Conservation (phyloP, 2,113 vertebrate species). For the Clupea harengus region DNA sequence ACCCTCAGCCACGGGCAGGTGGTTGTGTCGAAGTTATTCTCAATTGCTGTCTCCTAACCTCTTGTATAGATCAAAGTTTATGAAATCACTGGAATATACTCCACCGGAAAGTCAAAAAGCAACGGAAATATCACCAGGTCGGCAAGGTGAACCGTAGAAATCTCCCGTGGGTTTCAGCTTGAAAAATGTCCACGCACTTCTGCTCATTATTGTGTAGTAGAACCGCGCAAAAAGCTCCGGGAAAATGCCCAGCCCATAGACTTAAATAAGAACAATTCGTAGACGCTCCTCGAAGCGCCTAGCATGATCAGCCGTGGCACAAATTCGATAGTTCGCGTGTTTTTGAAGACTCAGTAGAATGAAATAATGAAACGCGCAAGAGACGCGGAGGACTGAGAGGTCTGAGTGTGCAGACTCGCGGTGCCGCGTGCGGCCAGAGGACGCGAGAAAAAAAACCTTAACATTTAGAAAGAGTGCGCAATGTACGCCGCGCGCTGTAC, state of each 20-base stretch:
- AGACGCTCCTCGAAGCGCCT: conserved; percentile 24
- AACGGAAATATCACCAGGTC: conserved; percentile 38
- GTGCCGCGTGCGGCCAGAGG: conserved; percentile 22
- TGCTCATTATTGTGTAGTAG: conserved; percentile 50
- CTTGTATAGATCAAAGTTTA: conserved; percentile 70
- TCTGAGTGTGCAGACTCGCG: conserved; percentile 48
- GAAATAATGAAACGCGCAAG: conserved; percentile 13
- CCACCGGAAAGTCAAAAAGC: conserved; percentile 37
- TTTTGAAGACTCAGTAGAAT: conserved; percentile 26
- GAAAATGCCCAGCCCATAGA: conserved; percentile 25
- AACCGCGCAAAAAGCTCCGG: conserved; percentile 17
- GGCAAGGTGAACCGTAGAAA: conserved; percentile 52
- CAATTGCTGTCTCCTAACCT: conserved; percentile 40
- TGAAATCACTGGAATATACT: conserved; percentile 50
- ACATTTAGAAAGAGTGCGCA: conserved; percentile 41
- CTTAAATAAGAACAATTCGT: background rate
- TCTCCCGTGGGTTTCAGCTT: conserved; percentile 46
- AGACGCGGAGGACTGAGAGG: conserved; percentile 41
- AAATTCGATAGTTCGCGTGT: conserved; percentile 37
- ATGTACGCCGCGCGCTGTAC: background rate
- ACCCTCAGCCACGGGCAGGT: conserved; percentile 52
- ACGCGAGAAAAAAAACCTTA: conserved; percentile 46
- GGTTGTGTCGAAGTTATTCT: conserved; percentile 43
- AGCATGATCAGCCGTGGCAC: conserved; percentile 27
- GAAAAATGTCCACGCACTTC: conserved; percentile 60